Conservation (phyloP, 1,140 invertebrate genomes). For the Papilio glaucus region DNA sequence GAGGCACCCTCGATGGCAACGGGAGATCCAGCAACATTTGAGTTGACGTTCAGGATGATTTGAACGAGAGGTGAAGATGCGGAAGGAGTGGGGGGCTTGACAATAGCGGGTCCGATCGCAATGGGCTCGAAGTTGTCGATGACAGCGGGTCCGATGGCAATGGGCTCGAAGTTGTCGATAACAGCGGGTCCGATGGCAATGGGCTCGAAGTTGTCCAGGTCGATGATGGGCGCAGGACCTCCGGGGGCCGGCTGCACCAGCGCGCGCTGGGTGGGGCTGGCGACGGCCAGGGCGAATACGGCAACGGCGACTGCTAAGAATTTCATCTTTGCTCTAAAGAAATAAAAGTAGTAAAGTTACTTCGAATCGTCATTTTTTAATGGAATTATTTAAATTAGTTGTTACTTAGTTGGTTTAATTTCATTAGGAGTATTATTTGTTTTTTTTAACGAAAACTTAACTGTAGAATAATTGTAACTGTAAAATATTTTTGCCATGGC, state of each 20-base stretch:
- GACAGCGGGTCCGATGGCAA: conserved; percentile 32
- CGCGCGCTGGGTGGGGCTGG: conserved; percentile 3
- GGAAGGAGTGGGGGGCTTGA: conserved; percentile 46
- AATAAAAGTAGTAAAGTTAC: no score
- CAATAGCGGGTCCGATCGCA: conserved; percentile 41
- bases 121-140: conserved; percentile 41
- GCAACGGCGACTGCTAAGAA: conserved; percentile 8
- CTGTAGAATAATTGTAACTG: no score
- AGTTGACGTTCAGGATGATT: conserved; percentile 65
- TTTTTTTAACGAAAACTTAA: no score
- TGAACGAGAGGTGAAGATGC: conserved; percentile 58
- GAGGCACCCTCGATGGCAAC: conserved; percentile 12
- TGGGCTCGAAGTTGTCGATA: conserved; percentile 30
- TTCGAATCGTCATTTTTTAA: no score
- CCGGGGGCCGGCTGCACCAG: conserved; percentile 38
- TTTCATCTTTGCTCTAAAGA: conserved; percentile 23
- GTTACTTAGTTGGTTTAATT: no score
- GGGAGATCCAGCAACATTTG: conserved; percentile 39
- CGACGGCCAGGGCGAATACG: neutral
- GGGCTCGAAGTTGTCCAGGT: conserved; percentile 25
- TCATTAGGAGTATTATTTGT: no score
- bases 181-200: conserved; percentile 24
- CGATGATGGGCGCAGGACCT: conserved; percentile 37
- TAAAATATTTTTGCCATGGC: no score
- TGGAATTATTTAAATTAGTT: no score